Evolutionary conservation across 2,113 vertebrate species (phyloP).

Genomic region (Gopherus evgoodei): DNA sequence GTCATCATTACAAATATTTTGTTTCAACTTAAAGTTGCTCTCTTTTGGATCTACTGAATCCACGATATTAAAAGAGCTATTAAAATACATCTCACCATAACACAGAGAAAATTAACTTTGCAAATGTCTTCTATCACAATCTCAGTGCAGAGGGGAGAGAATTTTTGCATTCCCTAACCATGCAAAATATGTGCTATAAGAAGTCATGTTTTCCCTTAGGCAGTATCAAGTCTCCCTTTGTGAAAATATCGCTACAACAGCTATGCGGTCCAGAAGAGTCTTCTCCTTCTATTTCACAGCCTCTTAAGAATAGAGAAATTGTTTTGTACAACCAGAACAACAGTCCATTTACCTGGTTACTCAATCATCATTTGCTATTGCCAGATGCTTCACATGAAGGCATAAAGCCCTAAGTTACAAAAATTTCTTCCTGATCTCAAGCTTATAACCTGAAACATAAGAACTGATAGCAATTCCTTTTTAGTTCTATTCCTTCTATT

Average conservation of each 20-base stretch:
- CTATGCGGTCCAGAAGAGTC: neutral
- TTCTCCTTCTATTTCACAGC: accelerated
- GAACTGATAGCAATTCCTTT: accelerated
- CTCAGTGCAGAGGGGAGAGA: neutral
- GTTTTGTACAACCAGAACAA: accelerated
- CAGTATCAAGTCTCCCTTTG: neutral
- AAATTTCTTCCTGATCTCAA: neutral
- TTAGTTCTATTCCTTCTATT: neutral
- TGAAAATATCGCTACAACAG: neutral
- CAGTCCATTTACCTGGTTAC: accelerated
- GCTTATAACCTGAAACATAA: accelerated
- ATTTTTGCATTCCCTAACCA: neutral
- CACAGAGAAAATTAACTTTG: neutral
- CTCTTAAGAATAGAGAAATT: accelerated
- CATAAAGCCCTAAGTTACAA: neutral
- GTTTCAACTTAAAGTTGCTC: too few species aligned
- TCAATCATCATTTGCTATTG: neutral
- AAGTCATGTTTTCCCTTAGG: neutral
- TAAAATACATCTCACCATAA: neutral
- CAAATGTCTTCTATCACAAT: accelerated
- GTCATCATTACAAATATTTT: too few species aligned
- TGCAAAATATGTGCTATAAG: neutral
- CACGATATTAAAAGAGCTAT: too few species aligned
- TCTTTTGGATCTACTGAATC: too few species aligned
- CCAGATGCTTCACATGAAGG: neutral